Conservation (phyloP, 2,888 invertebrate species). For the Tachina lurida region DNA sequence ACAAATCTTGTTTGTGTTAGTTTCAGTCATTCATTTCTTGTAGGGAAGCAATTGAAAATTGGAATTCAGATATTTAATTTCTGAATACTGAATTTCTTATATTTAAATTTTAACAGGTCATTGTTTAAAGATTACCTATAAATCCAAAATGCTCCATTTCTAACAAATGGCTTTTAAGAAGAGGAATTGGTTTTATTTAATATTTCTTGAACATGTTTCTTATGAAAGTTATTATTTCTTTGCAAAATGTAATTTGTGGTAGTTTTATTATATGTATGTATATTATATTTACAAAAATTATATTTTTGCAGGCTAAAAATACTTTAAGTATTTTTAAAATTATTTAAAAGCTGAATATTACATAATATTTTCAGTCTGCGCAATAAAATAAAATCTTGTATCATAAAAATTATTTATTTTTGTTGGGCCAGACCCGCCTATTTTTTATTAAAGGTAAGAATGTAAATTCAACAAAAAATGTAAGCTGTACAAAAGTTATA, state of each 20-base stretch:
- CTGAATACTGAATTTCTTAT: neutral
- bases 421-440: neutral
- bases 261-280: slow-evolving; percentile 29
- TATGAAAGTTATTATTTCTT: slow-evolving; percentile 46
- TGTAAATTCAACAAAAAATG: neutral
- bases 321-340: neutral
- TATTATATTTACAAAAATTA: slow-evolving; percentile 63
- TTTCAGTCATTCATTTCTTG: too few species aligned
- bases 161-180: slow-evolving; percentile 17
- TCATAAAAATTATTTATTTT: neutral
- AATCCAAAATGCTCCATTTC: slow-evolving; percentile 1
- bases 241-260: slow-evolving; percentile 18
- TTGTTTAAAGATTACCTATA: neutral
- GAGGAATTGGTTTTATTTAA: slow-evolving; percentile 47
- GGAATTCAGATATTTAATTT: neutral
- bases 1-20: too few species aligned
- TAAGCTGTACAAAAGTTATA: neutral
- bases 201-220: slow-evolving; percentile 28
- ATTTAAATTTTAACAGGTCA: neutral
- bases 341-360: slow-evolving; percentile 8
- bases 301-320: slow-evolving; percentile 44
- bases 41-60: neutral
- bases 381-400: slow-evolving; percentile 5
- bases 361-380: neutral
- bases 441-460: too few species aligned